phyloP scores from a whole-genome alignment of 1,140 invertebrate species.

The Eupristina koningsbergeri region DNA sequence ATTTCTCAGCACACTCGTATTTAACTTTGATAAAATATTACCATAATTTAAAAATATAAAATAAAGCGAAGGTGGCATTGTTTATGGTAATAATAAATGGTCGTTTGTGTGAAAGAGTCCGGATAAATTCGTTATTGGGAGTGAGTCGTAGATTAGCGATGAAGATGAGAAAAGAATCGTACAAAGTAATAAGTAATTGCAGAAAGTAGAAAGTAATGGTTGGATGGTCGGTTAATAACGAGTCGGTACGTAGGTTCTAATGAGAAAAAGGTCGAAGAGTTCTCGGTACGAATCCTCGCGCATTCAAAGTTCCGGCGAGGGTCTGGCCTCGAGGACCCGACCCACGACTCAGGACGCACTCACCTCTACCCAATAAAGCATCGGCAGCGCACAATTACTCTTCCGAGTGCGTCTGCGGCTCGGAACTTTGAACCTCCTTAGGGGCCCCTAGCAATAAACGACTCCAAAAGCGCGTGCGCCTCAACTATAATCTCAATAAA shows the following conservation, averaged over 20 bases:
- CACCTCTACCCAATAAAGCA: conserved; percentile 23
- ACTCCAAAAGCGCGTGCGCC: conserved; percentile 50
- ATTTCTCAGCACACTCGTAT: too few relatives aligned
- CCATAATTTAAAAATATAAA: too few relatives aligned
- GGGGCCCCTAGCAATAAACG: conserved; percentile 54
- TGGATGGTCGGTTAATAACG: neutral
- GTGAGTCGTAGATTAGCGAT: neutral
- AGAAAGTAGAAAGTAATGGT: too few relatives aligned
- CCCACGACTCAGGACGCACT: too few relatives aligned
- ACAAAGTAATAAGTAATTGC: neutral
- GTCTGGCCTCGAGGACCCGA: neutral
- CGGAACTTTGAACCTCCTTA: conserved; percentile 33
- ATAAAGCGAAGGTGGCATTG: neutral
- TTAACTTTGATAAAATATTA: too few relatives aligned
- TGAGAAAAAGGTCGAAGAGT: neutral
- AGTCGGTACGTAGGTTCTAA: neutral
- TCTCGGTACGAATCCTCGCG: neutral
- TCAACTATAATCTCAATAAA: conserved; percentile 65
- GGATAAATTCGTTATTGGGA: neutral
- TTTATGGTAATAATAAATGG: neutral
- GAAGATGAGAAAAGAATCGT: neutral
- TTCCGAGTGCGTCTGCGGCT: conserved; percentile 37
- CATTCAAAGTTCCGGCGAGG: neutral
- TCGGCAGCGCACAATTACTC: conserved; percentile 41
- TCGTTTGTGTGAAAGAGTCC: neutral